Evolutionary conservation across 2,797 vertebrate genomes (phyloP).

Genomic region (Sarcoramphus papa): DNA sequence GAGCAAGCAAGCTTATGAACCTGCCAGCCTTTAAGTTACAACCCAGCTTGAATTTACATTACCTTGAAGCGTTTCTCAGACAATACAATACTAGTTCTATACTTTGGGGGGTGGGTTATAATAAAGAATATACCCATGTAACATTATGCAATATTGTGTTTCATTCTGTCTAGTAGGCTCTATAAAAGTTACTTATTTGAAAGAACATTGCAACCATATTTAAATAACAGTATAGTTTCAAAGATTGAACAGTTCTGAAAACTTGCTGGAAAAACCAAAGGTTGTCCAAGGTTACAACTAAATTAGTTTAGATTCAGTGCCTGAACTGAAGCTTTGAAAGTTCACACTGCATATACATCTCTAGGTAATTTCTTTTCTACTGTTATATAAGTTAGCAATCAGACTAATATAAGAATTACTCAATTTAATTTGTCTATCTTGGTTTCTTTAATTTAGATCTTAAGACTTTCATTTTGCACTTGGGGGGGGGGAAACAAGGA

Average conservation of each 20-base stretch:
- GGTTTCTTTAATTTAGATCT: not conserved
- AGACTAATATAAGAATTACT: not conserved
- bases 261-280: not conserved
- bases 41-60: not conserved
- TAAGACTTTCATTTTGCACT: not conserved
- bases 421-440: not conserved
- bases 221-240: not conserved
- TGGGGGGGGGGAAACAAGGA: not conserved
- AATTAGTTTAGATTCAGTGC: not conserved
- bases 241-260: not conserved
- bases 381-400: not conserved
- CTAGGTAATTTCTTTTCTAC: not conserved
- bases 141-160: not conserved
- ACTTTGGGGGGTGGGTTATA: not conserved
- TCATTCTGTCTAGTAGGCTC: not conserved
- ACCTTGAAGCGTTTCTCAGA: not conserved
- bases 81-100: not conserved
- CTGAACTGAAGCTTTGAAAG: not conserved
- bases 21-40: not conserved
- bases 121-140: not conserved
- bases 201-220: not conserved
- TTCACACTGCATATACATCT: not conserved
- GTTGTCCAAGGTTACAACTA: not conserved
- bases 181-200: conserved; percentile 9
- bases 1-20: not conserved